Evolutionary conservation across 2,888 invertebrate genomes (phyloP), one percentile per base, ranked within the genome.

Genomic region (Sclerodermus sp.): DNA sequence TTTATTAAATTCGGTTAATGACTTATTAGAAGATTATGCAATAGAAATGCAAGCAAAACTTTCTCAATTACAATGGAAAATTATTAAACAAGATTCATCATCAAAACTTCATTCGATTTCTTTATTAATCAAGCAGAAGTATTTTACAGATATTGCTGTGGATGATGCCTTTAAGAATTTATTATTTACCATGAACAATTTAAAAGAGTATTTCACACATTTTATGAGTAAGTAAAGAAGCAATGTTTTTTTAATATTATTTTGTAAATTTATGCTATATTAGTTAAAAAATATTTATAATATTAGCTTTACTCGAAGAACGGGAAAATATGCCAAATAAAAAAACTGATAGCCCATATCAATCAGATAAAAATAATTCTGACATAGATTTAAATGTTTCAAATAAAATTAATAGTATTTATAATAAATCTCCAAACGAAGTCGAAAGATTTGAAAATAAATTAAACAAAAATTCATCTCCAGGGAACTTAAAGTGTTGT

Each of bases 31-130:
- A 48, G 73, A 75, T 46, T 67, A 71, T 29, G 67, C 71, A 2
- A 61, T 71, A 16, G 69, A 70, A 45, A 68, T 67, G 61, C 67
- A 71, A 53, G 62, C 70, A 0, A 47, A 57, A 34, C 49, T 74
- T 23, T 74, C 74, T 4, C 60, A 63, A 16, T 61, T 61, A 43
- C 75, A 75, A 46, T 74, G 73, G 74, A 62, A 64, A 56, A 60
- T 67, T 16, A 47, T 70, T 16, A 64, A 67, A 36, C 53, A 1
- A 62, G 65, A 42, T 41, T 59, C 10, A 31, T 38, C 30, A 43
- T 14, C n/a, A 23, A 46, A 8, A 46, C 16, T 29, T 14, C 40
- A 31, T 65, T 65, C 62, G 66, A 70, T 45, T 34, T 12, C 70
- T 4, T 51, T 74, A 34, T 53, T 76, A 9, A 34, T 34, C 10